Percentiles rank a stretch among this genome's conserved stretches.
These are phyloP conservation scores for Hemicrepidius hirtus DNA, from an alignment of 2,888 invertebrate genomes.

Conservation along the genomic window DNA sequence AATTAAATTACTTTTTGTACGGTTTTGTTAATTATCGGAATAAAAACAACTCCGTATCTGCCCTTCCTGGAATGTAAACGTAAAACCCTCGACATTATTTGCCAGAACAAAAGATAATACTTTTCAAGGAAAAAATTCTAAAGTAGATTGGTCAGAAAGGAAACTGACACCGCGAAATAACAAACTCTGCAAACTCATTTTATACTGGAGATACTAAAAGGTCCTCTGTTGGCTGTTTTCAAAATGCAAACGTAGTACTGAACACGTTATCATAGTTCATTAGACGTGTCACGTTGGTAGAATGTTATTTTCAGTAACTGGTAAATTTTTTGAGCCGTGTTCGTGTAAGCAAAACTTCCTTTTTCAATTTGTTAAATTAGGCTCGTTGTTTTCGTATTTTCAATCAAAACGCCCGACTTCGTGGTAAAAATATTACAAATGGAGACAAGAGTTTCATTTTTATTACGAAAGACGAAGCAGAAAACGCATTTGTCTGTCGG, in stretches of 20 bases:
- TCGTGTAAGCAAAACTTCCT: neutral
- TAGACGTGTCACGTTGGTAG: too few species aligned
- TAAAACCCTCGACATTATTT: neutral
- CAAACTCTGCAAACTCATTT: too few species aligned
- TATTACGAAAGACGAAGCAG: constrained; percentile 10
- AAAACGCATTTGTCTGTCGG: constrained; percentile 9
- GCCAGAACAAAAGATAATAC: too few species aligned
- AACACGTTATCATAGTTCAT: too few species aligned
- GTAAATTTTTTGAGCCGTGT: neutral
- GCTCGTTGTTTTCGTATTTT: constrained; percentile 9
- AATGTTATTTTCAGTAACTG: too few species aligned
- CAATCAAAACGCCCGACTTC: constrained; percentile 2
- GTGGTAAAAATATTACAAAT: constrained; percentile 12
- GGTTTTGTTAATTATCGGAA: constrained; percentile 23
- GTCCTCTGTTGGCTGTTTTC: too few species aligned
- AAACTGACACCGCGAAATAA: too few species aligned
- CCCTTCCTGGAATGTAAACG: neutral
- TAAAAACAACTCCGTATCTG: constrained; percentile 3
- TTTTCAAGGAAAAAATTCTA: too few species aligned
- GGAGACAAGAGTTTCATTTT: constrained; percentile 6
- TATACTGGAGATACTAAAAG: too few species aligned
- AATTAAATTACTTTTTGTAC: constrained; percentile 23
- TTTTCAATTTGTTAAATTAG: neutral
- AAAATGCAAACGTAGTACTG: too few species aligned
- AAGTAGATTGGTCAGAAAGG: too few species aligned